These are phyloP conservation scores for Fundulus diaphanus DNA, from an alignment of 2,797 vertebrate genomes.

Conservation along the genomic window DNA sequence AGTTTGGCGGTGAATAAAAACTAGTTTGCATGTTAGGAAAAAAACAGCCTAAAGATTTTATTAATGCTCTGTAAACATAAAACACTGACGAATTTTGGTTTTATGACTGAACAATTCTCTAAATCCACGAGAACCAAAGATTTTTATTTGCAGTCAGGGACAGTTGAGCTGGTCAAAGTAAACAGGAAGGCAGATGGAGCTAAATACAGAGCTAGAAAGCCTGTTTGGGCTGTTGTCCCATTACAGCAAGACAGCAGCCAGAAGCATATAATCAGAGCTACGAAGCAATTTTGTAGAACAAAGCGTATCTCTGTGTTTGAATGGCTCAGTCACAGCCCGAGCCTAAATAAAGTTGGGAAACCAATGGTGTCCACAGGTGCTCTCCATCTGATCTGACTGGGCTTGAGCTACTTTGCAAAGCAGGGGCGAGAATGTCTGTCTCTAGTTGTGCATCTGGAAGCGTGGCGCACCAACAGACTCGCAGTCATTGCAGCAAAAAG, in stretches of 20 bases:
- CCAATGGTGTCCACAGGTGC: not conserved
- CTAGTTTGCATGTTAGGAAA: not conserved
- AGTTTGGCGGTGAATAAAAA: conserved; percentile 17
- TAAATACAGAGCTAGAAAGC: not conserved
- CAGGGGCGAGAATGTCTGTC: not conserved
- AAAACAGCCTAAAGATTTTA: not conserved
- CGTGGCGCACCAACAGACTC: not conserved
- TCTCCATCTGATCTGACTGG: not conserved
- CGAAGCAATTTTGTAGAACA: not conserved
- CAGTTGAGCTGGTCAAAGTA: not conserved
- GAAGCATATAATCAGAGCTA: not conserved
- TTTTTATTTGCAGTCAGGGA: not conserved
- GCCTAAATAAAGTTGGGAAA: not conserved
- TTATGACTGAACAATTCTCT: conserved; percentile 12
- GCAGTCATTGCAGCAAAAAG: not conserved
- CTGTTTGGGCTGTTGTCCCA: not conserved
- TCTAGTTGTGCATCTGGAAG: not conserved
- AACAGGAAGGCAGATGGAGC: not conserved
- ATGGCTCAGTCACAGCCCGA: not conserved
- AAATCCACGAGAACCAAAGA: not conserved
- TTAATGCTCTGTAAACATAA: not conserved
- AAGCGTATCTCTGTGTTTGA: no score
- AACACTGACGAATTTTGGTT: not conserved
- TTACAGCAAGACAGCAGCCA: not conserved
- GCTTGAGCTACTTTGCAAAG: not conserved